phyloP scores from a whole-genome alignment of 2,797 vertebrate species.

The Triplophysa bombifrons region DNA sequence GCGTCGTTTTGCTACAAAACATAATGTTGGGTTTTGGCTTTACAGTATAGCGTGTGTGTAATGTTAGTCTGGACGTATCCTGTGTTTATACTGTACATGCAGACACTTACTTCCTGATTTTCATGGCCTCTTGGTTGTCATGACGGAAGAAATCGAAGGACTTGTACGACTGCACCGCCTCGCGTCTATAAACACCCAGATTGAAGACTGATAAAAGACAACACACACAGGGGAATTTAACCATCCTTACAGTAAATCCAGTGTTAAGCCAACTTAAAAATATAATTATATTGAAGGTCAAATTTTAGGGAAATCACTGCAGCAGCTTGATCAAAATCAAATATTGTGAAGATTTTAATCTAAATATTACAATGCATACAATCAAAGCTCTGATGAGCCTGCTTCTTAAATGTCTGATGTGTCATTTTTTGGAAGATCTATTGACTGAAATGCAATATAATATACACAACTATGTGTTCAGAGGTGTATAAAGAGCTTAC shows the following conservation, averaged over 20 bases:
- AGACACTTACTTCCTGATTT: conserved; percentile 89
- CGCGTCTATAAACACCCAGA: conserved; percentile 92
- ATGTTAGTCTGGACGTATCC: neutral
- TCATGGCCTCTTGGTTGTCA: conserved; percentile 96
- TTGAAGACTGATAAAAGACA: conserved; percentile 86
- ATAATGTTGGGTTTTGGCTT: neutral
- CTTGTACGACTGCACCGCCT: conserved; percentile 92
- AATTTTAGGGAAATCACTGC: neutral
- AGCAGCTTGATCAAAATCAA: neutral
- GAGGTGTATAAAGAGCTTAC: too few species aligned
- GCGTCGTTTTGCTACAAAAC: neutral
- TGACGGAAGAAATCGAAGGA: conserved; percentile 98
- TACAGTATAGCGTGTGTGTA: neutral
- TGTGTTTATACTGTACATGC: neutral
- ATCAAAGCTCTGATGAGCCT: too few species aligned
- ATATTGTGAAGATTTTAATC: too few species aligned
- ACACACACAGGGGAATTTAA: neutral
- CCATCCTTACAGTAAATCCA: neutral
- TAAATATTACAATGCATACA: too few species aligned
- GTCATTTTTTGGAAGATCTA: too few species aligned
- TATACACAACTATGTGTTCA: too few species aligned
- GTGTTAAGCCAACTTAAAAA: neutral
- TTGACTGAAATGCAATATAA: too few species aligned
- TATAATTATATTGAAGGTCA: neutral
- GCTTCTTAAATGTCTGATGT: too few species aligned